Evolutionary conservation across 1,140 invertebrate genomes (phyloP).

Genomic region (Cyrtorhinus lividipennis): DNA sequence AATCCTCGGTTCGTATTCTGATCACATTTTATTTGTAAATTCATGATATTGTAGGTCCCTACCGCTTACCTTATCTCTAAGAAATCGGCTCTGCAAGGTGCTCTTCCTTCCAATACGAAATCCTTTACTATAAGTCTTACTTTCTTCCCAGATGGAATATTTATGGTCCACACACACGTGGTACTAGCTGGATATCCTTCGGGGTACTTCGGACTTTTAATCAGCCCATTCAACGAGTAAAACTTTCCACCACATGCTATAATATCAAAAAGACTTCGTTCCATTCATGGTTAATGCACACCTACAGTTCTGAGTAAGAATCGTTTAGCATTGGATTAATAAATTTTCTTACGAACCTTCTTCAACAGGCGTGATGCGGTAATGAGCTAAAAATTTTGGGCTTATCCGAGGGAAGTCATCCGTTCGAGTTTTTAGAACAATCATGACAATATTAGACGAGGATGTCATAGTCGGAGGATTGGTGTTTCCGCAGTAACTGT

Average conservation of each 20-base stretch:
- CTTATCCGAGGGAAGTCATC: constrained; percentile 27
- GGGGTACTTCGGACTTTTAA: constrained; percentile 65
- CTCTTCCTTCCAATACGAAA: constrained; percentile 48
- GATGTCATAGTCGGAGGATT: constrained; percentile 53
- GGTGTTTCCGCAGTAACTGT: constrained; percentile 53
- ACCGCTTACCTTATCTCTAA: constrained; percentile 54
- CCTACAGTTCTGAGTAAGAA: too few relatives aligned
- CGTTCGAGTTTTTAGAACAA: constrained; percentile 53
- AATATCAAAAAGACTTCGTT: constrained; percentile 23
- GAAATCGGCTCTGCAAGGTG: constrained; percentile 53
- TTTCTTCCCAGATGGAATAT: constrained; percentile 47
- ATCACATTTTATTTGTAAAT: too few relatives aligned
- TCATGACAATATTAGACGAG: constrained; percentile 46
- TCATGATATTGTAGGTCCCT: too few relatives aligned
- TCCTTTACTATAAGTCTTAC: constrained; percentile 52
- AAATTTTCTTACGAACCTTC: constrained; percentile 1
- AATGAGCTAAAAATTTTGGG: constrained; percentile 56
- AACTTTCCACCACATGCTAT: constrained; percentile 61
- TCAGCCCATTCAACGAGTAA: constrained; percentile 43
- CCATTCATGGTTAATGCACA: too few relatives aligned
- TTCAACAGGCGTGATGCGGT: constrained; percentile 38
- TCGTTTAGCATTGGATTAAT: too few relatives aligned
- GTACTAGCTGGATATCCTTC: constrained; percentile 44
- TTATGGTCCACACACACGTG: constrained; percentile 62
- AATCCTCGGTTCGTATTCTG: too few relatives aligned